phyloP scores from a whole-genome alignment of 1,140 invertebrate genomes.

The Cyclina sinensis region DNA sequence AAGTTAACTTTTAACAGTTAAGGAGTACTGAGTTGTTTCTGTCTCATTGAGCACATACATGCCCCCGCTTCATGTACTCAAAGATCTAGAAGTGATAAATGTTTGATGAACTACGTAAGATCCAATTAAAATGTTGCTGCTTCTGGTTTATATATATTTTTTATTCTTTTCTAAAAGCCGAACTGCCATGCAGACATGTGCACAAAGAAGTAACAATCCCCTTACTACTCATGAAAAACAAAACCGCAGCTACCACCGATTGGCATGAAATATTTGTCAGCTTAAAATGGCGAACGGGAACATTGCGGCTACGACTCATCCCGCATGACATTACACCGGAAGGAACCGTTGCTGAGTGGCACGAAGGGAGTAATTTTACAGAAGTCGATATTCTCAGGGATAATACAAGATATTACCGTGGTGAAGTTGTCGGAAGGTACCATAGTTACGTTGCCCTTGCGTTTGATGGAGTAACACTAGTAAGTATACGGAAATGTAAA shows the following conservation, averaged over 20 bases:
- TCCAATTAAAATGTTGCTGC: not conserved
- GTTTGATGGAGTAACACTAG: not conserved
- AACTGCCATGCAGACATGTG: not conserved
- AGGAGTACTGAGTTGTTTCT: too few species aligned
- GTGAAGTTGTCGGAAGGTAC: constrained; percentile 1
- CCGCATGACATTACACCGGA: constrained; percentile 34
- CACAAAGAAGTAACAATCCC: constrained; percentile 24
- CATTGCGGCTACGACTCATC: constrained; percentile 11
- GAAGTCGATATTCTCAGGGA: constrained; percentile 37
- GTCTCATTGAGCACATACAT: too few species aligned
- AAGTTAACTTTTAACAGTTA: too few species aligned
- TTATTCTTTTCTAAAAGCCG: not conserved
- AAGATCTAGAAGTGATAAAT: too few species aligned
- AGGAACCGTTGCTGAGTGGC: constrained; percentile 38
- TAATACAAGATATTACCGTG: constrained; percentile 28
- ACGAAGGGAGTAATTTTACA: not conserved
- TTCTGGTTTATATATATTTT: not conserved
- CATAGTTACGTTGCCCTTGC: constrained; percentile 48
- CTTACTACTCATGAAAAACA: not conserved
- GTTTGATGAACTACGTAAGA: too few species aligned
- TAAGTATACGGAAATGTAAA: too few species aligned
- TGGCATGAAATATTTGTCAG: not conserved
- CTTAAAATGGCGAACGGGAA: constrained; percentile 50
- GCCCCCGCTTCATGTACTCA: too few species aligned
- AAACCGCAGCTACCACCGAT: too few species aligned